phyloP scores from a whole-genome alignment of 2,888 invertebrate species.

The Drosophila affinis region DNA sequence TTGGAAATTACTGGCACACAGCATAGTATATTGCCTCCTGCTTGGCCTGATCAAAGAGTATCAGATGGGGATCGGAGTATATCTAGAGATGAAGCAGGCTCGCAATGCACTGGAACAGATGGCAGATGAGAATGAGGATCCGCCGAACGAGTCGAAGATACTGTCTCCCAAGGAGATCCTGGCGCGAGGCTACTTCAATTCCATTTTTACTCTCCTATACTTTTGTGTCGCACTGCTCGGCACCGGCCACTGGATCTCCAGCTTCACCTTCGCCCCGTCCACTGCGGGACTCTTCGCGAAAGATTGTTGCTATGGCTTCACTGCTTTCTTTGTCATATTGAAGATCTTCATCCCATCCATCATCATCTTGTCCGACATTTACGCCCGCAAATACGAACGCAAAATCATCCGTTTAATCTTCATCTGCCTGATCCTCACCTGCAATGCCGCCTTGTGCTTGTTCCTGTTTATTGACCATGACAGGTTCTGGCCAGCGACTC shows the following conservation, averaged over 20 bases:
- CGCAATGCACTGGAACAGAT: not conserved
- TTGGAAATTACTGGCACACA: no score
- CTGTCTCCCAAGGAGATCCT: conserved; percentile 39
- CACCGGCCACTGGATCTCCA: conserved; percentile 96
- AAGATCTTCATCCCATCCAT: conserved; percentile 93
- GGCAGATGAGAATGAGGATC: conserved; percentile 25
- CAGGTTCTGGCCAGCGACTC: conserved; percentile 98
- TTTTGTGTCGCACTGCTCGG: conserved; percentile 95
- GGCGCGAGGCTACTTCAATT: conserved; percentile 81
- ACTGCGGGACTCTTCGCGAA: conserved; percentile 95
- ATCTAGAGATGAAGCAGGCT: conserved; percentile 18
- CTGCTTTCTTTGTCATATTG: conserved; percentile 91
- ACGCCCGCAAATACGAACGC: conserved; percentile 60
- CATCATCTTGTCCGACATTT: conserved; percentile 84
- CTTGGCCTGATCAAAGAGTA: conserved; percentile 72
- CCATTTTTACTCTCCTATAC: conserved; percentile 86
- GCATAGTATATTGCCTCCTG: no score
- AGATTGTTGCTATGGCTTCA: conserved; percentile 94
- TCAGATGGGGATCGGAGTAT: conserved; percentile 54
- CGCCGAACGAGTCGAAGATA: not conserved
- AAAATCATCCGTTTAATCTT: conserved; percentile 85
- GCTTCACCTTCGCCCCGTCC: conserved; percentile 97
- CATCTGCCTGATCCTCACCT: conserved; percentile 89
- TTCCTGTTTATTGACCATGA: conserved; percentile 93
- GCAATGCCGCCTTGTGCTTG: conserved; percentile 92